A percentile compares a stretch with the other conserved stretches of the same genome.
Conservation (phyloP, 1,140 invertebrate species). For the Drosophila baimaii region DNA sequence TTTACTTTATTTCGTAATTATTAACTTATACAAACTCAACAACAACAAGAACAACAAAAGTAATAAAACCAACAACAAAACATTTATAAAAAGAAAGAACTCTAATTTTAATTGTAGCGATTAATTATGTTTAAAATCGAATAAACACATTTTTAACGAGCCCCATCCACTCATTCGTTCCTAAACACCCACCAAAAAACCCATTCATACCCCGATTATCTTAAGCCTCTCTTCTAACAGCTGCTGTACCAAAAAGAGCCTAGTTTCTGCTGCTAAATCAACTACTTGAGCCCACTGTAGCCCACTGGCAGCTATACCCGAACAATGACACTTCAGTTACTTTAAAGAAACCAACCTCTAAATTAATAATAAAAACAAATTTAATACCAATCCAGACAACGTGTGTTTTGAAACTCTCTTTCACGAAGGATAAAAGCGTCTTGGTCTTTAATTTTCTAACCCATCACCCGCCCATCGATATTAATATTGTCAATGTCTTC, state of each 20-base stretch:
- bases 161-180: slow-evolving; percentile 31
- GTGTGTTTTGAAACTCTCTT: slow-evolving; percentile 40
- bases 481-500: slow-evolving; percentile 55
- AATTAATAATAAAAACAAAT: slow-evolving; percentile 44
- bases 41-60: slow-evolving; percentile 64
- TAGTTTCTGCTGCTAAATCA: slow-evolving; percentile 47
- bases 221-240: slow-evolving; percentile 76
- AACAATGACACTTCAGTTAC: slow-evolving; percentile 36
- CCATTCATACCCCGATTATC: slow-evolving; percentile 42
- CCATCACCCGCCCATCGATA: slow-evolving; percentile 41
- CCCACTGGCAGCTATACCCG: slow-evolving; percentile 45
- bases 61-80: slow-evolving; percentile 63
- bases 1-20: slow-evolving; percentile 69
- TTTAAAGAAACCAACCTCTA: slow-evolving; percentile 25
- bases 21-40: slow-evolving; percentile 76
- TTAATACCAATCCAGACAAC: slow-evolving; percentile 45
- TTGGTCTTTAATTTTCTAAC: slow-evolving; percentile 41
- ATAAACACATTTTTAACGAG: slow-evolving; percentile 59
- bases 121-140: slow-evolving; percentile 53
- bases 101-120: slow-evolving; percentile 79
- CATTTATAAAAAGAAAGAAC: slow-evolving; percentile 65
- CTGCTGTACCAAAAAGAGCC: slow-evolving; percentile 70
- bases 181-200: slow-evolving; percentile 22
- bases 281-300: slow-evolving; percentile 42
- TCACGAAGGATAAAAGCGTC: slow-evolving; percentile 36